These are phyloP conservation scores for Cheilosia variabilis DNA, from an alignment of 2,888 invertebrate genomes.

Conservation along the genomic window DNA sequence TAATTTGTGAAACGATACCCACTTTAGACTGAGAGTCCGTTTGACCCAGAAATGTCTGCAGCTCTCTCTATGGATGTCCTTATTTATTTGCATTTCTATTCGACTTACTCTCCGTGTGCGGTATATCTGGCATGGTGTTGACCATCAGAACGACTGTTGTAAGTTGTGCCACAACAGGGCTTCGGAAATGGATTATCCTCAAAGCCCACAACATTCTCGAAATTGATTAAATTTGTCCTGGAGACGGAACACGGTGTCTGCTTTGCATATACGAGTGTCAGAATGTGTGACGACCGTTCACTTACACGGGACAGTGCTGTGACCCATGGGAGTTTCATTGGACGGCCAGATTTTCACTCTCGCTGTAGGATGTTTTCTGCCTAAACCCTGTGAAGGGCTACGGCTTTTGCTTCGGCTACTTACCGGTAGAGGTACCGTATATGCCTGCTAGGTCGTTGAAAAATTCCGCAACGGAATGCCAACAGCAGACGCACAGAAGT, in stretches of 20 bases:
- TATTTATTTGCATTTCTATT: slow-evolving; percentile 53
- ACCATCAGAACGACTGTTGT: slow-evolving; percentile 33
- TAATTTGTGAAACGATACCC: slow-evolving; percentile 69
- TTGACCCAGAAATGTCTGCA: slow-evolving; percentile 62
- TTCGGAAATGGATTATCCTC: slow-evolving; percentile 70
- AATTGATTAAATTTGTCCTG: slow-evolving; percentile 74
- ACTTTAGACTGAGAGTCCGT: slow-evolving; percentile 44
- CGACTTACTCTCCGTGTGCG: slow-evolving; percentile 13
- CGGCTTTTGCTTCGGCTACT: slow-evolving; percentile 1
- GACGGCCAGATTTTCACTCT: slow-evolving; percentile 22
- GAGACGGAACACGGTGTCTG: slow-evolving; percentile 66
- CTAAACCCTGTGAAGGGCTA: not conserved
- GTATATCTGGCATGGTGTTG: not conserved
- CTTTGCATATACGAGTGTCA: slow-evolving; percentile 38
- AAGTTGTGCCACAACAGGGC: slow-evolving; percentile 58
- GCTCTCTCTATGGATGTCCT: not conserved
- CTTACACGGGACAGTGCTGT: slow-evolving; percentile 1
- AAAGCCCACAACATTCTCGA: slow-evolving; percentile 70
- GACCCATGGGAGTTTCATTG: not conserved
- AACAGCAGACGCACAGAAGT: slow-evolving; percentile 45
- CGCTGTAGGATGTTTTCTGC: not conserved
- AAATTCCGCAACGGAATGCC: slow-evolving; percentile 52
- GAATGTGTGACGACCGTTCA: slow-evolving; percentile 29
- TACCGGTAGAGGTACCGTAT: not conserved
- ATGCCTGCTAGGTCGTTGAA: slow-evolving; percentile 24